Conservation (phyloP, 2,797 vertebrate genomes). For the Lacerta bilineata region DNA sequence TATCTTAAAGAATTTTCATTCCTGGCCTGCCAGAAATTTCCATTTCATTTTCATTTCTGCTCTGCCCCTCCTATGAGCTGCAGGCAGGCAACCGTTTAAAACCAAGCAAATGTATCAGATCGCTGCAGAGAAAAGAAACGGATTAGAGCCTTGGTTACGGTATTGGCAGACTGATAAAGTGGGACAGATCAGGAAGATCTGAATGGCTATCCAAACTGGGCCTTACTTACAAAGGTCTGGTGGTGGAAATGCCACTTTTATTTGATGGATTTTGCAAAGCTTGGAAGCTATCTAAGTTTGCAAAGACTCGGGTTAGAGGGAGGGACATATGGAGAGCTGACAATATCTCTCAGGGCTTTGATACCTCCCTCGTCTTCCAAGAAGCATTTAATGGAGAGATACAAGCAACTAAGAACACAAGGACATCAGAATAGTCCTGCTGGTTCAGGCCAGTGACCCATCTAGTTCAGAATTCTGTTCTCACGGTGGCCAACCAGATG, state of each 20-base stretch:
- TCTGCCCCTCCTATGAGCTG: too few species aligned
- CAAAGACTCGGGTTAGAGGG: background rate
- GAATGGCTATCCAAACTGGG: too few species aligned
- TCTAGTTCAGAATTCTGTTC: background rate
- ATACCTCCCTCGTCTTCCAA: background rate
- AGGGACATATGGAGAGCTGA: background rate
- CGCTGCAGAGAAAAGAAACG: background rate
- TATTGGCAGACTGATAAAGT: background rate
- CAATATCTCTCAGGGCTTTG: background rate
- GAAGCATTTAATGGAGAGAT: background rate
- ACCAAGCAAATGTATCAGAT: too few species aligned
- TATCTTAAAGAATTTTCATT: background rate
- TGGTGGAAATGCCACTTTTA: too few species aligned
- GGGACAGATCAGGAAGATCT: fast-evolving
- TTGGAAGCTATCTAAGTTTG: background rate
- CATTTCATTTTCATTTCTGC: background rate
- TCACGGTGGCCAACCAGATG: background rate
- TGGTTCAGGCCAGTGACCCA: background rate
- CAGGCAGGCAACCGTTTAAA: background rate
- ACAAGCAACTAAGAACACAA: background rate
- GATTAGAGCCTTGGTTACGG: background rate
- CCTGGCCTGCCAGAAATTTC: background rate
- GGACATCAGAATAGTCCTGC: background rate
- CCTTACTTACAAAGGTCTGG: background rate
- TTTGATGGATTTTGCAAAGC: background rate